Base-by-base conservation (phyloP, 1,140 invertebrate genomes). In the Xylocopa sonorina region DNA sequence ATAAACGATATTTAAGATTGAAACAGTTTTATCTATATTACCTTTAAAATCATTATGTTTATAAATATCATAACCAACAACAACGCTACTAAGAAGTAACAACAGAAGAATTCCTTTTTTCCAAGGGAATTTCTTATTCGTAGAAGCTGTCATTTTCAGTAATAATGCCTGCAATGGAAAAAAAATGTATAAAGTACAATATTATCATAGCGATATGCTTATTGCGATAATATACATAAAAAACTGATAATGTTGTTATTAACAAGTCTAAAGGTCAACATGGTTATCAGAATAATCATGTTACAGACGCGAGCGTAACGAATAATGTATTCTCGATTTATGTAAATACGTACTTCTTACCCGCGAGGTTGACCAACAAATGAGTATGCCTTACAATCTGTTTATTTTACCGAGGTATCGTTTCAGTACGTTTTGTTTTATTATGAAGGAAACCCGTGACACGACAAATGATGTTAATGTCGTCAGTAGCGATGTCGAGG, bases 31-130 rank as follows among this genome's bases (percentile, higher is more conserved):
- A 34, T 58, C 32, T 76, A 74, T 29, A 14, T 86, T 88, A 93
- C 93, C 89, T 84, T 92, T 87, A 55, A 93, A 89, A 27, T 89
- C 90, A 21, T 90, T 91, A 76, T 93, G 89, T 60, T 89, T 91
- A 4, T 90, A 88, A 63, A 85, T 88, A 76, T 93, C 93, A 76
- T 89, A 91, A 24, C 89, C 79, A 71, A 93, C 43, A 24, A 93
- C 71, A 51, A 83, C 85, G 63, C 88, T 85, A 69, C 92, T 89
- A 51, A 91, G 62, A 34, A 93, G 38, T 32, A 93, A 46, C 9
- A 93, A 57, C 62, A 92, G 78, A 62, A 93, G 80, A 75, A 89
- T 89, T 58, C 89, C 88, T 41, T 82, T 89, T 77, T 87, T 90
- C 92, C 92, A 93, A 14, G 91, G 91, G 75, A 93, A 93, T 60